Base-by-base conservation (phyloP, 2,797 vertebrate genomes). In the Euphonia xanthogaster region DNA sequence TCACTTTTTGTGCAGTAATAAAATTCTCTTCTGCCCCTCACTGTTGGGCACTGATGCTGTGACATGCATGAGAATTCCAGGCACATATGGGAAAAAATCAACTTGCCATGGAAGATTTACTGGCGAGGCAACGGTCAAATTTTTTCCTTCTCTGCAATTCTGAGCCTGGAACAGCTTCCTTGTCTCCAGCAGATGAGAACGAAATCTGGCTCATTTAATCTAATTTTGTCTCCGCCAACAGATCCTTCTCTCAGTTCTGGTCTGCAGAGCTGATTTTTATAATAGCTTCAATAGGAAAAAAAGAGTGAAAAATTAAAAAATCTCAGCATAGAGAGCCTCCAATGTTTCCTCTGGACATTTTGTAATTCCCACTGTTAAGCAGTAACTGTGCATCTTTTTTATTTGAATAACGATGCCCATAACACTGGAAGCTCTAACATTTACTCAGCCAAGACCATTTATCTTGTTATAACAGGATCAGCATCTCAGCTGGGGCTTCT, bases 121-220 rank as follows among this genome's bases (percentile, higher is more conserved):
- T 75, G 62, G 71, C 33, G 77, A 93, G 55, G 40, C 68, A 74
- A 89, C 0, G 55, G 91, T 85, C 85, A 77, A n/a, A 44, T 93
- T 95, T 55, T 94, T 88, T 71, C 93, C 75, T 58, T 45, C 47
- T 73, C 53, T 2, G 27, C 44, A 68, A 10, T 62, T 90, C 81
- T 67, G 58, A 73, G 77, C 87, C 90, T 94, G 78, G 75, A 94
- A 88, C 73, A 88, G 58, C 83, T 91, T 96, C 74, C 78, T 80
- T 90, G 85, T 90, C 83, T 95, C 75, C 77, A 91, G 67, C 87
- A 97, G 89, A 93, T 94, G 91, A 95, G 81, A 94, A 90, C 1
- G 18, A 93, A 96, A 95, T 96, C 93, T 96, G 93, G 87, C 85
- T 94, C 82, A 86, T 95, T 94, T 93, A 77, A 89, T 97, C 94